Evolutionary conservation across 2,888 invertebrate genomes (phyloP), one percentile per base, ranked within the genome.

Genomic region (Rhingia campestris): DNA sequence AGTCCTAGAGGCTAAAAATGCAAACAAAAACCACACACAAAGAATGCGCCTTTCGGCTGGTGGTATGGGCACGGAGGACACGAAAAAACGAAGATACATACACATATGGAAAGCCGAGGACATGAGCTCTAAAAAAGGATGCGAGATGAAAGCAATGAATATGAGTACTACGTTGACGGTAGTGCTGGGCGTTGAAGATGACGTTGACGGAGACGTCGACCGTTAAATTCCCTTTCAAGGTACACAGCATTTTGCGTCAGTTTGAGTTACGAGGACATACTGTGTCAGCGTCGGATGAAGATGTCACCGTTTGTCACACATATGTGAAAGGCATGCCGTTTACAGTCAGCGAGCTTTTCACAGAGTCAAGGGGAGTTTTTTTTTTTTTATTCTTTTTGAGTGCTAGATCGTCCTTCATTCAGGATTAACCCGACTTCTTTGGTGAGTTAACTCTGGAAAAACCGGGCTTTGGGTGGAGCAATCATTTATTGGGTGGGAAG

Each of bases 171-270:
- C 9, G 49, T 22, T 4, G 33, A 63, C n/a, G 37, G 30, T 6
- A 2, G 22, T 2, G 22, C 22, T 22, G 37, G 41, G 22, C 35
- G 35, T 4, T 41, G 70, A 49, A 10, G 81, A 37, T 22, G 54
- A 49, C 6, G 76, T 37, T 41, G 64, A 41, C 39, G 51, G 22
- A 45, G 59, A 70, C 54, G 74, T 14, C 59, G 74, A 84, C 69
- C 80, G 84, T 80, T 84, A 84, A 84, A 75, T 70, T 75, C 80
- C 70, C 80, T 84, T 80, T 75, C 80, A 80, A 80, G 84, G 84
- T 84, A 84, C 66, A 84, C 70, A 80, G 75, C 80, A 39, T 84
- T 84, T 84, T 80, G 80, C 80, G 84, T 84, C 84, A 84, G 61
- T 80, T 84, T 84, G 84, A 84, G 80, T 84, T 84, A 84, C 69